These are phyloP conservation scores for Pogonus chalceus DNA, from an alignment of 1,140 invertebrate species.

Conservation along the genomic window DNA sequence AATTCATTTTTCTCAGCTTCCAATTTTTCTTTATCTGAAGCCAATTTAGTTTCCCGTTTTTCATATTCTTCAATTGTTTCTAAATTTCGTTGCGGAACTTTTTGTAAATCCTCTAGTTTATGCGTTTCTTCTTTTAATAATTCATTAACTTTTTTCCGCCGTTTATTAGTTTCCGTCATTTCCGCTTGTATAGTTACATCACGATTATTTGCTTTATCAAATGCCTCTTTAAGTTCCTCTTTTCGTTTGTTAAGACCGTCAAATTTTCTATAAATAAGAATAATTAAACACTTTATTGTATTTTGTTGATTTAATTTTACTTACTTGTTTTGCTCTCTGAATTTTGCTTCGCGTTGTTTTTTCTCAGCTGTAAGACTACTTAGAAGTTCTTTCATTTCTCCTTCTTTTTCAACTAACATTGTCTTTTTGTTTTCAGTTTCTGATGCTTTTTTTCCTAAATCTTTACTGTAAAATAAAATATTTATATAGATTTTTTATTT, in stretches of 20 bases:
- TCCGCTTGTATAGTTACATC: constrained; percentile 52
- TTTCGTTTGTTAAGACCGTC: constrained; percentile 45
- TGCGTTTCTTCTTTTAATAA: constrained; percentile 45
- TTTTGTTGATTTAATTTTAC: background rate
- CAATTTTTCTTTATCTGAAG: constrained; percentile 40
- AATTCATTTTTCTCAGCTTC: constrained; percentile 49
- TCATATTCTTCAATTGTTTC: constrained; percentile 61
- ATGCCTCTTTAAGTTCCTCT: constrained; percentile 44
- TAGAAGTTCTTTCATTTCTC: constrained; percentile 20
- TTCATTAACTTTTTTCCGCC: constrained; percentile 51
- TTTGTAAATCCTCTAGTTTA: constrained; percentile 51
- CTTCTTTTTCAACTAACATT: constrained; percentile 20
- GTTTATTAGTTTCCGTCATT: constrained; percentile 50
- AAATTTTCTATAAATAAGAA: constrained; percentile 38
- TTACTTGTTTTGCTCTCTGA: constrained; percentile 23
- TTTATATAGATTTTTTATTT: too few species aligned
- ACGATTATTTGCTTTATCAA: constrained; percentile 48
- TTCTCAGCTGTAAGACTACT: constrained; percentile 19
- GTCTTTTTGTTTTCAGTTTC: constrained; percentile 21
- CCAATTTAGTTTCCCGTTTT: constrained; percentile 42
- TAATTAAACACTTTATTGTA: background rate
- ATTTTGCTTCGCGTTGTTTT: constrained; percentile 20
- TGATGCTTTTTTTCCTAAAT: constrained; percentile 20
- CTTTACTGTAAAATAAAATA: constrained; percentile 8
- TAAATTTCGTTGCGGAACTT: constrained; percentile 36